phyloP scores from a whole-genome alignment of 2,888 invertebrate species.

The Pecten maximus region DNA sequence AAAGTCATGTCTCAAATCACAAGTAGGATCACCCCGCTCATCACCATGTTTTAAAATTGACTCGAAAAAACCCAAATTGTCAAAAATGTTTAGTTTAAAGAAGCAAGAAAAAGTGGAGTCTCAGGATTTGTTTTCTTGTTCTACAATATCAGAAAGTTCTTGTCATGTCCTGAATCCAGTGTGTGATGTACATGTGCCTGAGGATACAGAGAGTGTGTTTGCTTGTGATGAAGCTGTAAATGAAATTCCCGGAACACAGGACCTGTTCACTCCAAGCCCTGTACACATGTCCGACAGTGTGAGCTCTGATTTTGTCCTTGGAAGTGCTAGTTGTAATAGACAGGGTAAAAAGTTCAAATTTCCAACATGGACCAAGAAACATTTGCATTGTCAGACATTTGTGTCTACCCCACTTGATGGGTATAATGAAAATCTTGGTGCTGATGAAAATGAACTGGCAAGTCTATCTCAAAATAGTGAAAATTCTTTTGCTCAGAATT shows the following conservation, averaged over 20 bases:
- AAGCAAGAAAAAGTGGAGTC: not conserved
- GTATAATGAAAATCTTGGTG: not conserved
- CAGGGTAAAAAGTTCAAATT: not conserved
- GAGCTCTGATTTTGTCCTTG: not conserved
- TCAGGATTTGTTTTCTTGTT: slow-evolving; percentile 17
- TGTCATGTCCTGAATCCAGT: not conserved
- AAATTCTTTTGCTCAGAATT: not conserved
- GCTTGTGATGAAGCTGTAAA: not conserved
- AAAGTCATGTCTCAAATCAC: not conserved
- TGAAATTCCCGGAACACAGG: not conserved
- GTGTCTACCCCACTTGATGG: not conserved
- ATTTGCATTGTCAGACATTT: not conserved
- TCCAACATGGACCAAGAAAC: slow-evolving; percentile 6
- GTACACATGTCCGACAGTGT: not conserved
- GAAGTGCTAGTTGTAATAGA: not conserved
- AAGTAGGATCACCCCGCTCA: not conserved
- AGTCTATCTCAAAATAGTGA: not conserved
- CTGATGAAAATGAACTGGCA: not conserved
- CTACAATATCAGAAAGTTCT: not conserved
- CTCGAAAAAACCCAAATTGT: not conserved
- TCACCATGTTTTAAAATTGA: not conserved
- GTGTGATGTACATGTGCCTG: not conserved
- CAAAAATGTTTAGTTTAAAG: not conserved
- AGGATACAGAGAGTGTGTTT: not conserved
- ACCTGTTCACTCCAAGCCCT: not conserved